phyloP scores from a whole-genome alignment of 2,113 vertebrate genomes.

The Calidris pygmaea region DNA sequence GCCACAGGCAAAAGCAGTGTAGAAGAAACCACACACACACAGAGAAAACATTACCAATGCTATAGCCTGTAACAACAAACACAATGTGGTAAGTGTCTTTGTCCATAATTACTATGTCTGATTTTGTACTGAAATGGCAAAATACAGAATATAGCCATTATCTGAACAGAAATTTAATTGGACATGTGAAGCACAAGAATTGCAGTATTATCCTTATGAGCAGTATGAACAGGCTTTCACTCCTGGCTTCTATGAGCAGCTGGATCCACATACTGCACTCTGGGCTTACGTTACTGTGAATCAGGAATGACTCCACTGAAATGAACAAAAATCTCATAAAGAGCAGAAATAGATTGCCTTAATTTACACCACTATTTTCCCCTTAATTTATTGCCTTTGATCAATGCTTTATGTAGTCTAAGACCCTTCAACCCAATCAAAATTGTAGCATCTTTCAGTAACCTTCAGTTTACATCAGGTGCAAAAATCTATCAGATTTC shows the following conservation, averaged over 20 bases:
- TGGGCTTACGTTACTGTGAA: background rate
- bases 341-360: background rate
- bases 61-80: background rate
- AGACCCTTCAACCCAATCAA: background rate
- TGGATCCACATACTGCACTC: background rate
- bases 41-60: background rate
- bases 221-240: background rate
- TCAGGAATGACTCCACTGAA: background rate
- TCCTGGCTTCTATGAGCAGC: background rate
- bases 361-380: background rate
- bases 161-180: background rate
- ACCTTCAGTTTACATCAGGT: background rate
- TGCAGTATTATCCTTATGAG: background rate
- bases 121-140: background rate
- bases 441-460: background rate
- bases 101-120: background rate
- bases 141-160: background rate
- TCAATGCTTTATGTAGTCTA: background rate
- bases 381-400: background rate
- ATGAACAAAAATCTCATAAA: background rate
- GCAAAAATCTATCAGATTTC: background rate
- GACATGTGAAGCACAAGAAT: background rate
- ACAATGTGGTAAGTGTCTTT: background rate
- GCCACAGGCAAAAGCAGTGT: background rate
- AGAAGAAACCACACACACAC: background rate